These are phyloP conservation scores for Drosophila sproati DNA, from an alignment of 1,140 invertebrate genomes.

Conservation along the genomic window DNA sequence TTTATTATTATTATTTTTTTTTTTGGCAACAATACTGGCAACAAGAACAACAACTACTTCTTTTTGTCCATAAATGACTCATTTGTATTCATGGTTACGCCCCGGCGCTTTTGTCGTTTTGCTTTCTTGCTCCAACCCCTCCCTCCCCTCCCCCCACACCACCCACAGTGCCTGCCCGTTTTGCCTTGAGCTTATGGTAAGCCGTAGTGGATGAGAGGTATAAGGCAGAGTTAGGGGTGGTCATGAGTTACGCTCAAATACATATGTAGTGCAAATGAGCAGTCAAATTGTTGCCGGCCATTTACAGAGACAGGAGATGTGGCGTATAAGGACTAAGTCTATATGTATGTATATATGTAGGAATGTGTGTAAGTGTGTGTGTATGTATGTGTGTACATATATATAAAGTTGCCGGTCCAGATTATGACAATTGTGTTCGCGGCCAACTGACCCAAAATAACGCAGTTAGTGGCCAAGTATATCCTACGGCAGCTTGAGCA, in stretches of 20 bases:
- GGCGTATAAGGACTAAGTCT: no score
- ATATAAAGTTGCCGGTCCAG: neutral
- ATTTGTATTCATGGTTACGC: slow-evolving; percentile 52
- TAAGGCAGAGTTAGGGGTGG: neutral
- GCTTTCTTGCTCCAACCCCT: neutral
- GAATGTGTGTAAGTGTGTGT: neutral
- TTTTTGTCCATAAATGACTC: slow-evolving; percentile 50
- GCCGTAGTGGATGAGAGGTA: neutral
- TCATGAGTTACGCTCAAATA: slow-evolving; percentile 2
- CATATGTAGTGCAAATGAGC: slow-evolving; percentile 34
- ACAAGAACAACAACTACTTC: slow-evolving; percentile 12
- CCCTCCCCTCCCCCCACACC: neutral
- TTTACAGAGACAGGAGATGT: slow-evolving; percentile 10
- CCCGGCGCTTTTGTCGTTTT: slow-evolving; percentile 29
- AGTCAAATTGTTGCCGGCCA: slow-evolving; percentile 37
- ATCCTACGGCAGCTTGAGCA: neutral
- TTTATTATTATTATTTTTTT: neutral
- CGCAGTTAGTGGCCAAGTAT: neutral
- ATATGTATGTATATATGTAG: slow-evolving; percentile 17
- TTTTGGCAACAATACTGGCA: slow-evolving; percentile 6
- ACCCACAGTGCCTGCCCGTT: neutral
- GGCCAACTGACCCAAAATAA: slow-evolving; percentile 6
- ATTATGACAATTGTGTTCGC: neutral
- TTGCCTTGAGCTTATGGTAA: neutral
- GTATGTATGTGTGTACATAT: slow-evolving; percentile 23